Conservation (phyloP, 2,797 vertebrate species). For the Leuciscus waleckii region DNA sequence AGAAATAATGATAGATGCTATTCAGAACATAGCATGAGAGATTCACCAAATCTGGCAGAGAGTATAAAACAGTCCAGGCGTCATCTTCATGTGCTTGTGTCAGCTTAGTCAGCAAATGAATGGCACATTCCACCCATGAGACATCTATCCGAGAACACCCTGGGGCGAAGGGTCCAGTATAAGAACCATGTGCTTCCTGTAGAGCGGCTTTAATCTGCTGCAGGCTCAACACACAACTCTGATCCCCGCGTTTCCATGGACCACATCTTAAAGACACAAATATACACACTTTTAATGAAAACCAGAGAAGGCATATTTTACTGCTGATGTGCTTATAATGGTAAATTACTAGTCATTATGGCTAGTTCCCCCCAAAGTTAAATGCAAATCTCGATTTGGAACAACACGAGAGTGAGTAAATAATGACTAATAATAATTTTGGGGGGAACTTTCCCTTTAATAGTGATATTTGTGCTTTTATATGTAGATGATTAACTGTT, state of each 20-base stretch:
- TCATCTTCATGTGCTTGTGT: conserved; percentile 74
- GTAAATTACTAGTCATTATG: neutral
- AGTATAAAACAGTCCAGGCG: conserved; percentile 62
- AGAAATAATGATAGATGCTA: neutral
- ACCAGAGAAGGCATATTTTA: conserved; percentile 21
- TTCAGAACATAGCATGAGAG: conserved; percentile 1
- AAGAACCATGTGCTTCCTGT: conserved; percentile 53
- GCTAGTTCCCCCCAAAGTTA: neutral
- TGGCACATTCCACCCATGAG: conserved; percentile 65
- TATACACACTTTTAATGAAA: conserved; percentile 16
- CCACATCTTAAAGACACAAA: conserved; percentile 44
- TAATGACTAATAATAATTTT: neutral
- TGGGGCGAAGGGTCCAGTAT: conserved; percentile 15
- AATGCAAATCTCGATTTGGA: neutral
- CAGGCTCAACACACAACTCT: conserved; percentile 68
- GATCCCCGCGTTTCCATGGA: conserved; percentile 54
- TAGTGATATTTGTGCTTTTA: neutral
- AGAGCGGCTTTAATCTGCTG: conserved; percentile 65
- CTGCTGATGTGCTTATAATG: neutral
- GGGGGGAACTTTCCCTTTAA: neutral
- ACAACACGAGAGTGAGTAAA: neutral
- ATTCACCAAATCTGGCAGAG: conserved; percentile 68
- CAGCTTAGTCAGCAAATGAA: conserved; percentile 70
- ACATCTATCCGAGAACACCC: conserved; percentile 20
- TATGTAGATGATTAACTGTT: conserved; percentile 28